A percentile compares a stretch with the other conserved stretches of the same genome.
Evolutionary conservation across 92 coral and sea anemone genomes (phyloP).

Genomic region (Zoanthus sociatus): DNA sequence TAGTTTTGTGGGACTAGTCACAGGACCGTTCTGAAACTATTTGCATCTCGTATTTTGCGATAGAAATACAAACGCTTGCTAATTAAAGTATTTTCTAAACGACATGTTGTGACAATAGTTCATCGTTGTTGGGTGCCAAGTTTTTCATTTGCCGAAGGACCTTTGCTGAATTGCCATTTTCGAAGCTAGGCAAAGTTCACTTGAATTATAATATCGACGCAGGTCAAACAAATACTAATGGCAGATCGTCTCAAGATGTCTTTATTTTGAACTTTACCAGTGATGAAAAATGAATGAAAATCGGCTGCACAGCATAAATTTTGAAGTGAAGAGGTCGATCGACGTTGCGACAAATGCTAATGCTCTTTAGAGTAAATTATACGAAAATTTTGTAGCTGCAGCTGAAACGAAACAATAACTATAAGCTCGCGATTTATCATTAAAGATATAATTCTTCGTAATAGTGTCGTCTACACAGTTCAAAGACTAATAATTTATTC

Average conservation of each 20-base stretch:
- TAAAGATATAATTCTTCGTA: neutral
- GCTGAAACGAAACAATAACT: slow-evolving; percentile 9
- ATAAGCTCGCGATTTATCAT: slow-evolving; percentile 4
- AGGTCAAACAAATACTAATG: slow-evolving; percentile 17
- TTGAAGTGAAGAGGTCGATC: slow-evolving; percentile 23
- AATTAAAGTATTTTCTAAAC: slow-evolving; percentile 26
- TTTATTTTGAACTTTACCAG: neutral
- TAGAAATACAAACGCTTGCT: slow-evolving; percentile 23
- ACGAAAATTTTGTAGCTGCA: slow-evolving; percentile 3
- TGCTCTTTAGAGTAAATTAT: neutral
- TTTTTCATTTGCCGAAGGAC: slow-evolving; percentile 25
- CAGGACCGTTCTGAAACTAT: slow-evolving; percentile 30
- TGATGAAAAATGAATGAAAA: slow-evolving; percentile 12
- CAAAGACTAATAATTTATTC: neutral
- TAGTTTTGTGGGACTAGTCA: slow-evolving; percentile 25
- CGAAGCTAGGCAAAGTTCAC: slow-evolving; percentile 36
- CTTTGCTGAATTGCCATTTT: slow-evolving; percentile 29
- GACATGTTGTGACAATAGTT: slow-evolving; percentile 22
- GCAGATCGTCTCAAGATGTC: slow-evolving; percentile 32
- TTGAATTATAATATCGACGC: slow-evolving; percentile 26
- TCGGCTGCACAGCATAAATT: slow-evolving; percentile 32
- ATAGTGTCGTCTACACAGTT: slow-evolving; percentile 14
- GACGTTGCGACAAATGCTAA: slow-evolving; percentile 22
- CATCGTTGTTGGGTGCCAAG: slow-evolving; percentile 10
- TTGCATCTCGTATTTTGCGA: slow-evolving; percentile 29